Conservation (phyloP, 2,797 vertebrate species). For the Lagorchestes hirsutus region DNA sequence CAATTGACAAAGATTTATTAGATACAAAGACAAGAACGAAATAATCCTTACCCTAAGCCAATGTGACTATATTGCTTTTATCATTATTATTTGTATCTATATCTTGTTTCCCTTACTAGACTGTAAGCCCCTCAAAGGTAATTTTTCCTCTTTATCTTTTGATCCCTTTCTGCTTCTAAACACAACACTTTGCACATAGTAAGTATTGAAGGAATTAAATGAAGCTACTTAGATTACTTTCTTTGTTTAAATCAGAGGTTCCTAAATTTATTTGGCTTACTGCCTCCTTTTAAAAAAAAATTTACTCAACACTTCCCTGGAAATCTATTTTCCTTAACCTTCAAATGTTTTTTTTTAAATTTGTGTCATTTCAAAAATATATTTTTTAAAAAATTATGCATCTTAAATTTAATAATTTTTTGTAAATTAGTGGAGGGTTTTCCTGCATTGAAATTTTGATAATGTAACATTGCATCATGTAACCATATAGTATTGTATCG, state of each 20-base stretch:
- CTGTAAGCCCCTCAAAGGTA: neutral
- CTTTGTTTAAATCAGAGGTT: neutral
- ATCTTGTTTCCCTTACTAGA: neutral
- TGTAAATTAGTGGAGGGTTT: too few species aligned
- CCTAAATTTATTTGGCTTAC: too few species aligned
- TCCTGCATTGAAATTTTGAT: too few species aligned
- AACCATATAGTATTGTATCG: too few species aligned
- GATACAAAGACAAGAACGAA: neutral
- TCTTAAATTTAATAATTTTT: too few species aligned
- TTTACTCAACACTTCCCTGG: too few species aligned
- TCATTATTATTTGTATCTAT: neutral
- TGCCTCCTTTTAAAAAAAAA: too few species aligned
- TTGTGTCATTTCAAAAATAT: too few species aligned
- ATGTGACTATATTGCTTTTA: neutral
- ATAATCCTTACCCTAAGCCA: neutral
- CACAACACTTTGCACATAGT: neutral
- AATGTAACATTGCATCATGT: too few species aligned
- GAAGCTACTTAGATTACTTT: neutral
- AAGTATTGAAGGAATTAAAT: neutral
- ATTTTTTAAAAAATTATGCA: too few species aligned
- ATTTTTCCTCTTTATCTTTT: neutral
- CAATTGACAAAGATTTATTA: neutral
- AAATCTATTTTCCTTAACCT: too few species aligned
- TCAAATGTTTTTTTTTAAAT: too few species aligned
- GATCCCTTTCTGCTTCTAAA: neutral